Evolutionary conservation across 2,113 vertebrate genomes (phyloP).

Genomic region (Plecturocebus donacophilus): DNA sequence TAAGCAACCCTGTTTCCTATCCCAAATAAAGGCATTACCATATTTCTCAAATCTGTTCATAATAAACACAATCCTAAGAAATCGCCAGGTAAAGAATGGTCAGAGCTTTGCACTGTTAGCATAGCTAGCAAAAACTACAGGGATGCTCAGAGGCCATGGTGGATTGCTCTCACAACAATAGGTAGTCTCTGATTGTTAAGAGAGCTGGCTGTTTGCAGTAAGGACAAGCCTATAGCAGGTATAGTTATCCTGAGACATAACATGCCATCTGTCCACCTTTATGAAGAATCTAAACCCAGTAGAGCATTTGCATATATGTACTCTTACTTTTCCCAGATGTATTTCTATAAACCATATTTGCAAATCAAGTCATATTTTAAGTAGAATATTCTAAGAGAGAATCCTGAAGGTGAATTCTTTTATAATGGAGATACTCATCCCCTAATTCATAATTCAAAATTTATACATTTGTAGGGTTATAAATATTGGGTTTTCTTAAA

Average conservation of each 20-base stretch:
- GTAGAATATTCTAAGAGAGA: constrained; percentile 8
- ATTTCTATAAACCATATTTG: constrained; percentile 15
- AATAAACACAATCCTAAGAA: neutral
- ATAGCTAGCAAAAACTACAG: neutral
- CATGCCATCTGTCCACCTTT: neutral
- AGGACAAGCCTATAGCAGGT: neutral
- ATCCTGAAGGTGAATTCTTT: neutral
- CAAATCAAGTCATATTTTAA: constrained; percentile 39
- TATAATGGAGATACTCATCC: neutral
- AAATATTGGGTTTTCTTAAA: constrained; percentile 41
- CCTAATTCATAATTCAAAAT: neutral
- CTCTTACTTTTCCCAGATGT: constrained; percentile 24
- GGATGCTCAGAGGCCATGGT: neutral
- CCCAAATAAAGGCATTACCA: neutral
- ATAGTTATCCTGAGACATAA: neutral
- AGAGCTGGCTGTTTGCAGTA: neutral
- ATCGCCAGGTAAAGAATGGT: neutral
- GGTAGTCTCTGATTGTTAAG: neutral
- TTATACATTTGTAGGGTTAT: neutral
- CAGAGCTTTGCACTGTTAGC: neutral
- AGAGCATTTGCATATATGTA: neutral
- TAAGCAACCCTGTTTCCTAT: neutral
- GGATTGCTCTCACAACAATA: neutral
- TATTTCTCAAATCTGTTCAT: neutral
- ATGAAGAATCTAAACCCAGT: neutral